These are phyloP conservation scores for Cyanoramphus novaezelandiae DNA, from an alignment of 2,113 vertebrate genomes.

Conservation along the genomic window DNA sequence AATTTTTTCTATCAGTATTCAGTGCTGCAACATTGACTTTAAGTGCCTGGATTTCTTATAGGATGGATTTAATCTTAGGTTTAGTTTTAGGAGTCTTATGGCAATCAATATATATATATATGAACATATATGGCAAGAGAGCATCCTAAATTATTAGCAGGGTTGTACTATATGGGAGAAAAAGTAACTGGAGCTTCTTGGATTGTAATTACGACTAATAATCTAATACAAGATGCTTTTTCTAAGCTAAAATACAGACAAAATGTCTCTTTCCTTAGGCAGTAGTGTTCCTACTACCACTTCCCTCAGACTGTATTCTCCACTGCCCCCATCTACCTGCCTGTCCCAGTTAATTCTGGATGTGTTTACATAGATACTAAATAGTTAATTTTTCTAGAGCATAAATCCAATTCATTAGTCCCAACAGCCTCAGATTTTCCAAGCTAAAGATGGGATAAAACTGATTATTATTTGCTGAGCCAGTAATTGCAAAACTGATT, in stretches of 20 bases:
- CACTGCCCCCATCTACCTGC: background rate
- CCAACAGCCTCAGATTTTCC: background rate
- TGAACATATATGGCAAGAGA: background rate
- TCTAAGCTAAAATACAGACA: background rate
- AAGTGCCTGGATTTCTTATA: background rate
- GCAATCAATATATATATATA: background rate
- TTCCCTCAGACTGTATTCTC: background rate
- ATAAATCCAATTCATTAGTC: background rate
- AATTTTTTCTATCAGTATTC: background rate
- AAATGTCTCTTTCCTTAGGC: too few species aligned
- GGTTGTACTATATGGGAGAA: background rate
- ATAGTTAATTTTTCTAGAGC: background rate
- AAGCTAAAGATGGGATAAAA: background rate
- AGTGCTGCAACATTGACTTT: background rate
- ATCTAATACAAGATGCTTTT: background rate
- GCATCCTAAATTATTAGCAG: background rate
- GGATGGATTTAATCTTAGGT: background rate
- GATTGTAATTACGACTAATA: background rate
- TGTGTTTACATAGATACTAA: background rate
- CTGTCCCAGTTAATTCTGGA: background rate
- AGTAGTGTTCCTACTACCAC: background rate
- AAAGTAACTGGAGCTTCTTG: background rate
- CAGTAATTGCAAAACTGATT: constrained; percentile 6
- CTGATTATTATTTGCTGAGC: background rate
- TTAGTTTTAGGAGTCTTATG: background rate